A percentile compares a stretch with the other conserved stretches of the same genome.
These are phyloP conservation scores for Frankliniella fusca DNA, from an alignment of 2,888 invertebrate species.

Conservation along the genomic window DNA sequence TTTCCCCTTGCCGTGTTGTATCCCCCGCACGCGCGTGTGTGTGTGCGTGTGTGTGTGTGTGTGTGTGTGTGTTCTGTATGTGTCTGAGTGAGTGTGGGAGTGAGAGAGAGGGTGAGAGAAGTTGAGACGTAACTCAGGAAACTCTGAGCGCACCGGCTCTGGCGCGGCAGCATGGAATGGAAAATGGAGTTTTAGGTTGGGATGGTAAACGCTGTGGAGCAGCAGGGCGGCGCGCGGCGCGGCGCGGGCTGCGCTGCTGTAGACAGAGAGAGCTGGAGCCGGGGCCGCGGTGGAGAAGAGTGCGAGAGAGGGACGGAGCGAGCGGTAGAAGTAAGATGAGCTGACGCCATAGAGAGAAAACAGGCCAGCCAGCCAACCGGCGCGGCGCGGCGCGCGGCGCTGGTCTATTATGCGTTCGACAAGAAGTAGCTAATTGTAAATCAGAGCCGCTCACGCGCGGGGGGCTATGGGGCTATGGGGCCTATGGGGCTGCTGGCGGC, in stretches of 20 bases:
- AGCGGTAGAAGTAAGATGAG: not conserved
- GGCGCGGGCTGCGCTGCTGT: too few species aligned
- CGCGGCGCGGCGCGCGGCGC: not conserved
- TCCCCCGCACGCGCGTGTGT: not conserved
- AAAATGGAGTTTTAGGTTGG: not conserved
- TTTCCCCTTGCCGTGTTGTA: not conserved
- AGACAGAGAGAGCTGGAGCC: not conserved
- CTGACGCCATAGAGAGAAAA: not conserved
- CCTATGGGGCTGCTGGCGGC: not conserved
- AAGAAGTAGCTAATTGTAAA: constrained; percentile 23
- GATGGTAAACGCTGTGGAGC: not conserved
- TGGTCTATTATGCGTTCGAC: not conserved
- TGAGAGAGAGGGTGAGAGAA: not conserved
- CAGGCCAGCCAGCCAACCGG: not conserved
- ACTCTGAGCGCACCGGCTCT: not conserved
- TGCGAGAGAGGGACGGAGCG: not conserved
- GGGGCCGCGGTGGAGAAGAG: not conserved
- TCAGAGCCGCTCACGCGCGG: constrained; percentile 6
- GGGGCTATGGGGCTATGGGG: not conserved
- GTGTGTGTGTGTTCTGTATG: not conserved
- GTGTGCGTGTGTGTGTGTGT: not conserved
- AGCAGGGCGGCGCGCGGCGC: not conserved
- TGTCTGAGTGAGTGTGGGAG: not conserved
- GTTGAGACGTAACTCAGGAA: not conserved
- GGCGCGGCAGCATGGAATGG: not conserved